phyloP scores from a whole-genome alignment of 2,888 invertebrate genomes.

The Antheraea yamamai region DNA sequence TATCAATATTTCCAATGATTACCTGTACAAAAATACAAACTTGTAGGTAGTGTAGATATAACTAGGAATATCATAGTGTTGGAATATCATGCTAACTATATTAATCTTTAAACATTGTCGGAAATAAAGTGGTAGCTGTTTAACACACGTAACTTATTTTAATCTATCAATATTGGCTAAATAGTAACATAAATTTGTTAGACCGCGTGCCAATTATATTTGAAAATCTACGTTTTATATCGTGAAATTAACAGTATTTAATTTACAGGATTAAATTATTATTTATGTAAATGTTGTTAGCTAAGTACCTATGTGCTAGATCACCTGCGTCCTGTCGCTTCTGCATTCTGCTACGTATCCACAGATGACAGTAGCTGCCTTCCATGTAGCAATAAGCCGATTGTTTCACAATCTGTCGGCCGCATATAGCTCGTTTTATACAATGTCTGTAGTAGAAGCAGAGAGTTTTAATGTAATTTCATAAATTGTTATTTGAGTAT shows the following conservation, averaged over 20 bases:
- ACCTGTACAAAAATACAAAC: too few relatives aligned
- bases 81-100: background rate
- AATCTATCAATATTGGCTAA: background rate
- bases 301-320: conserved; percentile 71
- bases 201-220: background rate
- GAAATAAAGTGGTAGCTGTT: background rate
- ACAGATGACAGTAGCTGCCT: conserved; percentile 90
- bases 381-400: conserved; percentile 93
- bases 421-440: conserved; percentile 87
- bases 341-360: conserved; percentile 77
- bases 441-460: conserved; percentile 83
- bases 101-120: background rate
- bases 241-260: background rate
- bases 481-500: background rate
- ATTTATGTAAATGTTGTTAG: conserved; percentile 56
- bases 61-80: background rate
- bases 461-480: background rate
- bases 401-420: conserved; percentile 89
- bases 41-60: background rate
- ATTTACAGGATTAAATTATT: conserved; percentile 5
- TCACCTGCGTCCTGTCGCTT: conserved; percentile 78
- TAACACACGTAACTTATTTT: background rate
- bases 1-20: too few relatives aligned
- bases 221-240: background rate
- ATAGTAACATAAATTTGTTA: conserved; percentile 2